These are phyloP conservation scores for Arge pagana DNA, from an alignment of 2,888 invertebrate species.

Conservation along the genomic window DNA sequence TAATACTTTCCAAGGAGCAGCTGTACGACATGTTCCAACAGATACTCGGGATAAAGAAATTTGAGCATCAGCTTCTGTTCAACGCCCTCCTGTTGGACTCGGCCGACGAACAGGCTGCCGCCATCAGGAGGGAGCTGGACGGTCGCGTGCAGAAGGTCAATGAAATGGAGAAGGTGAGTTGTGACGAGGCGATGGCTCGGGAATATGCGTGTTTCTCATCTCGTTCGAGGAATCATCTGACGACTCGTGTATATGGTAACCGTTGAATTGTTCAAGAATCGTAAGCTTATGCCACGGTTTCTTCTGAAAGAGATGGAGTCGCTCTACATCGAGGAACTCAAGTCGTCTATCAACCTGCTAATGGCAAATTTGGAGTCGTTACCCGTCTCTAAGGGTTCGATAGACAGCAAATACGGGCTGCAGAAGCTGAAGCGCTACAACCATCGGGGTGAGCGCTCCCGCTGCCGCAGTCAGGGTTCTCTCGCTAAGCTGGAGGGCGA, in stretches of 20 bases:
- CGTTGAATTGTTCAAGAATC: conserved; percentile 67
- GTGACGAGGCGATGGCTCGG: neutral
- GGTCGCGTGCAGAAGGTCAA: conserved; percentile 95
- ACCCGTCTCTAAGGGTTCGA: conserved; percentile 97
- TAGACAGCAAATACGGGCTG: conserved; percentile 96
- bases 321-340: conserved; percentile 96
- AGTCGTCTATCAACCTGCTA: conserved; percentile 95
- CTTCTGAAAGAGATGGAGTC: conserved; percentile 99
- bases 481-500: conserved; percentile 92
- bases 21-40: conserved; percentile 99
- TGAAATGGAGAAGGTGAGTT: conserved; percentile 91
- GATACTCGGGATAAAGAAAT: conserved; percentile 97
- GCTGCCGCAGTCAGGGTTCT: conserved; percentile 80
- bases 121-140: conserved; percentile 97
- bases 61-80: conserved; percentile 98
- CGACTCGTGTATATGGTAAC: neutral
- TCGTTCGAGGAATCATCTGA: neutral
- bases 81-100: conserved; percentile 99
- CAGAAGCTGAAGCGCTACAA: conserved; percentile 98
- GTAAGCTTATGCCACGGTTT: conserved; percentile 98
- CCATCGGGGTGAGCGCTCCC: conserved; percentile 65
- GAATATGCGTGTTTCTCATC: too few species aligned
- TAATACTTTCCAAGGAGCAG: conserved; percentile 97
- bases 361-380: conserved; percentile 99
- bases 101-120: conserved; percentile 99